Percentiles rank a stretch among this genome's conserved stretches.
phyloP scores from a whole-genome alignment of 92 coral and sea anemone species.

The Metridium senile region DNA sequence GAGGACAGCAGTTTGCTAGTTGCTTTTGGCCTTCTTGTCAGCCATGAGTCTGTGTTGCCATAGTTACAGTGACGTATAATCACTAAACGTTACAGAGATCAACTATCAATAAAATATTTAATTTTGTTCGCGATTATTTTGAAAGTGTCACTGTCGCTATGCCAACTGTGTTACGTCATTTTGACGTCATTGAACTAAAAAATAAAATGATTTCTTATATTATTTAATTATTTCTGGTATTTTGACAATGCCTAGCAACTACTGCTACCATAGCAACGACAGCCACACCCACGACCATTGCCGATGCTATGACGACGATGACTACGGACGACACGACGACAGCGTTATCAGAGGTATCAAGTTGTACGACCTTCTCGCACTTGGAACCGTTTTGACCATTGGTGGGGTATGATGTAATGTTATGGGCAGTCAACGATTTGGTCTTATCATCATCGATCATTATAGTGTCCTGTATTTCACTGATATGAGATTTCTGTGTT shows the following conservation, averaged over 20 bases:
- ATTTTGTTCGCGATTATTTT: neutral
- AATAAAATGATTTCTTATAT: neutral
- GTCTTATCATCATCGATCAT: constrained; percentile 40
- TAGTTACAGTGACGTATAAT: neutral
- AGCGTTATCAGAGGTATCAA: constrained; percentile 98
- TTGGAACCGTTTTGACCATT: constrained; percentile 78
- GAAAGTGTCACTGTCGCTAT: constrained; percentile 2
- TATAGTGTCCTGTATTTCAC: constrained; percentile 74
- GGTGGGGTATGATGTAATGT: constrained; percentile 74
- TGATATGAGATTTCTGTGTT: constrained; percentile 57
- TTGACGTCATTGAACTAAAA: neutral
- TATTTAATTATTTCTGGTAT: constrained; percentile 52
- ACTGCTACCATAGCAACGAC: constrained; percentile 99
- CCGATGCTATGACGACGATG: constrained; percentile 99
- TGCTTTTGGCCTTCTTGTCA: constrained; percentile 81
- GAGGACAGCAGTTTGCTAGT: constrained; percentile 84
- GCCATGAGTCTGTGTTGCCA: neutral
- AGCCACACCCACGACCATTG: constrained; percentile 99
- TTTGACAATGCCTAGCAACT: constrained; percentile 99
- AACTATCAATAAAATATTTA: neutral
- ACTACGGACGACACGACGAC: constrained; percentile 99
- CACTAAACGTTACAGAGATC: neutral
- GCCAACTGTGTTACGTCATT: constrained; percentile 3
- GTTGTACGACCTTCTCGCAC: constrained; percentile 95
- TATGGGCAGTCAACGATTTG: constrained; percentile 75